Percentiles rank a stretch among this genome's conserved stretches.
Conservation (phyloP, 37 sponge, comb jelly and placozoan genomes). For the Cladorhizidae sp. region DNA sequence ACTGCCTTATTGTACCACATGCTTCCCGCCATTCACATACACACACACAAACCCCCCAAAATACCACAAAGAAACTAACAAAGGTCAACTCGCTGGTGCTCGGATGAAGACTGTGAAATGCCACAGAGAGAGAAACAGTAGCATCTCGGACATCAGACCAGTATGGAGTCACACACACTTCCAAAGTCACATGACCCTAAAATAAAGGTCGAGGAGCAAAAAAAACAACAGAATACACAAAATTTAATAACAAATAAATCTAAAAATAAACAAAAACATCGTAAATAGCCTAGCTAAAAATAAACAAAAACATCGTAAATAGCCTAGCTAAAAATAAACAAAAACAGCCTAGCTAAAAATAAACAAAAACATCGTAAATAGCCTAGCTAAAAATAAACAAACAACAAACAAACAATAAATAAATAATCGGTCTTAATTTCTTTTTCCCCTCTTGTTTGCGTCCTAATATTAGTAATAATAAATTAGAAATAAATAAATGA, state of each 20-base stretch:
- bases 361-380: neutral
- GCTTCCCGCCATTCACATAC: no score
- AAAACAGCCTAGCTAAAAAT: neutral
- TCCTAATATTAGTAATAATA: no score
- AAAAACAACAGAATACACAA: neutral
- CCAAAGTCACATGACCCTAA: constrained; percentile 79
- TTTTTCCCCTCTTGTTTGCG: no score
- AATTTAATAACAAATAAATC: neutral
- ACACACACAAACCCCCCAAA: no score
- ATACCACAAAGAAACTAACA: no score
- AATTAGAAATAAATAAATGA: no score
- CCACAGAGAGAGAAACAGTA: constrained; percentile 34
- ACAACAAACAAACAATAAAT: no score
- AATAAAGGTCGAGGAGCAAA: neutral
- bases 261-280: neutral
- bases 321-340: neutral
- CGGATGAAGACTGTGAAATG: constrained; percentile 68
- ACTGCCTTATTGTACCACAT: no score
- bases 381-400: neutral
- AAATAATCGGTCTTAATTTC: no score
- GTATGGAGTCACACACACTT: constrained; percentile 75
- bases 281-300: neutral
- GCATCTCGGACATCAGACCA: constrained; percentile 70
- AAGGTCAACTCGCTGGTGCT: constrained; percentile 29
- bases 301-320: neutral